Percentiles rank a stretch among this genome's conserved stretches.
phyloP scores from a whole-genome alignment of 2,888 invertebrate genomes.

The Timema cristinae region DNA sequence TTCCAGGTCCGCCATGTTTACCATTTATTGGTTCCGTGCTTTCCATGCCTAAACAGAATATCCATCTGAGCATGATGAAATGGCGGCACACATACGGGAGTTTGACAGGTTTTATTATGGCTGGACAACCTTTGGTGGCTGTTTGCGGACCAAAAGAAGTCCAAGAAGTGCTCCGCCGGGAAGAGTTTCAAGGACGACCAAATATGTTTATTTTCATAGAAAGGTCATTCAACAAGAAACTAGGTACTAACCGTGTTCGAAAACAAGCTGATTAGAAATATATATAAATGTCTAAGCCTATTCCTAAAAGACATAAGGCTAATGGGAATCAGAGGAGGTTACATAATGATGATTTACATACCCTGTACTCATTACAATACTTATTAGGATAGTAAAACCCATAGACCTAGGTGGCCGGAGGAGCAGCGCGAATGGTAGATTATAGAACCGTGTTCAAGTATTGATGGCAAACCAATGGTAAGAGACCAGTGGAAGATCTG shows the following conservation, averaged over 20 bases:
- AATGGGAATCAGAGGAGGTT: too few relatives aligned
- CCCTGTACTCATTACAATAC: too few relatives aligned
- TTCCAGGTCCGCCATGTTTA: constrained; percentile 32
- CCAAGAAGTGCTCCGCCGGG: constrained; percentile 30
- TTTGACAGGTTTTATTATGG: constrained; percentile 31
- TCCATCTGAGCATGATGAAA: constrained; percentile 29
- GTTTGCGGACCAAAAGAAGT: constrained; percentile 30
- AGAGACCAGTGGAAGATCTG: too few relatives aligned
- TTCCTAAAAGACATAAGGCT: too few relatives aligned
- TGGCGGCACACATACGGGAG: constrained; percentile 30
- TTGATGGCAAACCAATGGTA: too few relatives aligned
- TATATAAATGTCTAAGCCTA: too few relatives aligned
- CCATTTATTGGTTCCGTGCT: constrained; percentile 33
- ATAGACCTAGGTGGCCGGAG: too few relatives aligned
- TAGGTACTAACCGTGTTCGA: constrained; percentile 16
- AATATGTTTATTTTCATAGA: constrained; percentile 15
- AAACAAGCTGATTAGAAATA: too few relatives aligned
- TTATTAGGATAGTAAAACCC: too few relatives aligned
- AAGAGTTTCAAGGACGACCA: constrained; percentile 33
- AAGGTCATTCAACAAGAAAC: constrained; percentile 21
- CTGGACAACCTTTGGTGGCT: constrained; percentile 22
- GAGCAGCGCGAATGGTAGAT: too few relatives aligned
- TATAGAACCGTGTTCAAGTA: too few relatives aligned
- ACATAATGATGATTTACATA: too few relatives aligned
- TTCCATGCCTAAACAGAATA: constrained; percentile 24